Conservation (phyloP, 2,797 vertebrate species). For the Arctocebus calabarensis region DNA sequence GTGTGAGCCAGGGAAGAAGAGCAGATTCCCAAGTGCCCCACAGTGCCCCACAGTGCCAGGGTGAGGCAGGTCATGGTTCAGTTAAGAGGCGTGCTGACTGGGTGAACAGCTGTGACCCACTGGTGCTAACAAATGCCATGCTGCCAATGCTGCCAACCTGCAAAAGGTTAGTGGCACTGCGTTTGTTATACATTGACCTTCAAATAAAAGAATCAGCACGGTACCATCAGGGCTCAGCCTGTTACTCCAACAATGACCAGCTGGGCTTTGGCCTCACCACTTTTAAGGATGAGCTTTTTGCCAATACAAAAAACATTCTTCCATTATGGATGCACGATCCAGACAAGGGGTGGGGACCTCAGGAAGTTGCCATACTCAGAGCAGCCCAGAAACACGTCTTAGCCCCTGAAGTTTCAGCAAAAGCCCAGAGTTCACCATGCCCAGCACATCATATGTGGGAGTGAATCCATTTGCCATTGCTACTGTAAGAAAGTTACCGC, state of each 20-base stretch:
- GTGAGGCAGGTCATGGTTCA: neutral
- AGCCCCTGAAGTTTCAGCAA: neutral
- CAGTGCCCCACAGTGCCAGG: neutral
- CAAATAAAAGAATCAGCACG: neutral
- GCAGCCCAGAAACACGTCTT: neutral
- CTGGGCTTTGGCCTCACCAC: neutral
- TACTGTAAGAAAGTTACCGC: neutral
- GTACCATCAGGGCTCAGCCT: neutral
- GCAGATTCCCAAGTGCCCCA: neutral
- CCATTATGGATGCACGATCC: neutral
- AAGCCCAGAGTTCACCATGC: neutral
- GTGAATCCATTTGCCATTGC: neutral
- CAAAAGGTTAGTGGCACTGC: neutral
- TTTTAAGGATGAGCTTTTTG: neutral
- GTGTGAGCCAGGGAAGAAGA: neutral
- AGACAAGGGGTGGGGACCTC: neutral
- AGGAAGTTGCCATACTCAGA: neutral
- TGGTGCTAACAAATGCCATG: neutral
- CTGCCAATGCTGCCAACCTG: neutral
- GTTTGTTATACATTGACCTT: neutral
- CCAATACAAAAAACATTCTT: neutral
- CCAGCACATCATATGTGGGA: no score
- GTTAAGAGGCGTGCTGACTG: neutral
- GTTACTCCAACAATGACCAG: neutral
- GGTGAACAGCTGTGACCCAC: neutral